These are phyloP conservation scores for Hystrix cristata DNA, from an alignment of 2,113 vertebrate species.

Conservation along the genomic window DNA sequence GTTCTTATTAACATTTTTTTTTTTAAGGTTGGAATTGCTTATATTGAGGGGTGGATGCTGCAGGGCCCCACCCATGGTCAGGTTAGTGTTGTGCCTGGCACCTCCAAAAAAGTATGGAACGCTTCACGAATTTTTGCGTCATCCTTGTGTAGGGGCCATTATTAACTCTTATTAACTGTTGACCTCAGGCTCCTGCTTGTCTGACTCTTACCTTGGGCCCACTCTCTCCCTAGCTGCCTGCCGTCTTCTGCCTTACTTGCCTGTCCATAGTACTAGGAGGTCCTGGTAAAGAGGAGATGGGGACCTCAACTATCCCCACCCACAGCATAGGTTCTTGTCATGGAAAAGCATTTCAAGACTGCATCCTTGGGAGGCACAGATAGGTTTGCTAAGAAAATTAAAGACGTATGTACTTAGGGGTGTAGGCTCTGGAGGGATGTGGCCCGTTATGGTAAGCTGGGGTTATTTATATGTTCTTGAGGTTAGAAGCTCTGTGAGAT, in stretches of 20 bases:
- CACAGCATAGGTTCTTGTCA: not conserved
- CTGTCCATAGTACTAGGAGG: not conserved
- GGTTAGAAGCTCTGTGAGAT: not conserved
- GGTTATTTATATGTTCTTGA: not conserved
- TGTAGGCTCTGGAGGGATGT: not conserved
- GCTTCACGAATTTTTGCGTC: no score
- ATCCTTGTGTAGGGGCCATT: no score
- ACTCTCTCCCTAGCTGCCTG: not conserved
- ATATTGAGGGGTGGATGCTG: constrained; percentile 75
- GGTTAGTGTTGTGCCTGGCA: constrained; percentile 79
- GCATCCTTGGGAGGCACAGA: not conserved
- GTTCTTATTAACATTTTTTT: not conserved
- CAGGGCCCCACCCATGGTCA: constrained; percentile 75
- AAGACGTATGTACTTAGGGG: not conserved
- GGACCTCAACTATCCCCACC: not conserved
- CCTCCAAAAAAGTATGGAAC: not conserved
- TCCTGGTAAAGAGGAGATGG: not conserved
- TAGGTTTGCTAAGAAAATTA: not conserved
- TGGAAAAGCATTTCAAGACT: not conserved
- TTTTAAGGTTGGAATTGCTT: constrained; percentile 77
- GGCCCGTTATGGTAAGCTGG: not conserved
- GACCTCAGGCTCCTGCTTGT: not conserved
- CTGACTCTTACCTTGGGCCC: not conserved
- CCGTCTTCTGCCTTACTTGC: not conserved
- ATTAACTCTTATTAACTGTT: no score